Evolutionary conservation across 2,888 invertebrate genomes (phyloP), one percentile per base, ranked within the genome.

Genomic region (Petrolisthes manimaculis): DNA sequence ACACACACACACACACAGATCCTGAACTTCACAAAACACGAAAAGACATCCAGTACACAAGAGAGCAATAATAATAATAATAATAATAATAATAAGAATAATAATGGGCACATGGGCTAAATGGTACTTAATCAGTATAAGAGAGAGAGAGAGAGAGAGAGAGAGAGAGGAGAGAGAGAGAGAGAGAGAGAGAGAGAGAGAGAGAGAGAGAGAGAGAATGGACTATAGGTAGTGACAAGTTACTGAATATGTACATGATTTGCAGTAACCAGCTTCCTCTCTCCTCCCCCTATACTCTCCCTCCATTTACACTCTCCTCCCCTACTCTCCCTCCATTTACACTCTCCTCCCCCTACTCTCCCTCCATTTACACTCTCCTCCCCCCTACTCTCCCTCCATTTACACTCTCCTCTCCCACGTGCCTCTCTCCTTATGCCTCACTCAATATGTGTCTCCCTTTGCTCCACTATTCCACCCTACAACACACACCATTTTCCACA

Each of bases 101-200:
- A n/a, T n/a, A n/a, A n/a, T n/a, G n/a, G n/a, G n/a, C n/a, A n/a
- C n/a, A n/a, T n/a, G n/a, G n/a, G n/a, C n/a, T n/a, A n/a, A n/a
- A n/a, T n/a, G n/a, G n/a, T n/a, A n/a, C n/a, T 18, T 18, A 24
- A 24, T 12, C 55, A 61, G 24, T n/a, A n/a, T n/a, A n/a, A n/a
- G n/a, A n/a, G n/a, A n/a, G n/a, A n/a, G n/a, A n/a, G n/a, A n/a
- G n/a, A 61, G 61, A 61, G 61, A 37, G n/a, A 55, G 61, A 81
- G 54, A 61, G 61, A 24, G 67, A 37, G 71, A 71, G 69, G 67
- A 69, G 83, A 54, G 83, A 71, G 53, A 53, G 83, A 75, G 75
- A 56, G 83, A 8, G 12, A 61, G 81, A 21, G 81, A 24, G 67
- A 6, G 56, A 24, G 81, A 53, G 61, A 4, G 21, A 37, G 81